Percentiles rank a stretch among this genome's conserved stretches.
These are phyloP conservation scores for Polypterus bichir DNA, from an alignment of 2,113 vertebrate species.

Conservation along the genomic window DNA sequence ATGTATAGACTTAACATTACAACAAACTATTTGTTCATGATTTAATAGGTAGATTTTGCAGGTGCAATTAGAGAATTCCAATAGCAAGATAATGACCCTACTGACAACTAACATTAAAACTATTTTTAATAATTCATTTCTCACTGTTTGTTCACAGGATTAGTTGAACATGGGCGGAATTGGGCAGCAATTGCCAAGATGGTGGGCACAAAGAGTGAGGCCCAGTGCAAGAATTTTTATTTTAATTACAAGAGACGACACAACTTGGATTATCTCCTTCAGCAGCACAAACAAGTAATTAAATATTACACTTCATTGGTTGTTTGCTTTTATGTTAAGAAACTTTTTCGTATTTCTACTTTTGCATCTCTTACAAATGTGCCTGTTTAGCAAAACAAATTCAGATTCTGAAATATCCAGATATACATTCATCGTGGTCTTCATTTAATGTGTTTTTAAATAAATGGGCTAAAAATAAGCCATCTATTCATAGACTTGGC, in stretches of 20 bases:
- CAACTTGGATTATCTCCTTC: constrained; percentile 89
- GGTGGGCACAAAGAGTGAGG: constrained; percentile 96
- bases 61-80: no score
- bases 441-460: no score
- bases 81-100: no score
- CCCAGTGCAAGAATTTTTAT: constrained; percentile 98
- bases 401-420: no score
- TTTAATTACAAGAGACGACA: constrained; percentile 96
- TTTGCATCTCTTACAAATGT: background rate
- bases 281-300: constrained; percentile 83
- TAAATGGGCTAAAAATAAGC: no score
- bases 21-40: no score
- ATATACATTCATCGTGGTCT: no score
- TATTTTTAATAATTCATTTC: background rate
- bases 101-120: no score
- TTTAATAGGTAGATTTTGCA: no score
- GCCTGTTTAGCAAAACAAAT: background rate
- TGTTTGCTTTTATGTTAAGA: background rate
- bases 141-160: constrained; percentile 46
- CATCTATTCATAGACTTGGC: no score
- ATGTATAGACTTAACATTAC: no score
- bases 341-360: background rate
- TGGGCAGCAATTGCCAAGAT: constrained; percentile 97
- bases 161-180: constrained; percentile 91
- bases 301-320: background rate